Conservation (phyloP, 1,140 invertebrate species). For the Ephestia elutella region DNA sequence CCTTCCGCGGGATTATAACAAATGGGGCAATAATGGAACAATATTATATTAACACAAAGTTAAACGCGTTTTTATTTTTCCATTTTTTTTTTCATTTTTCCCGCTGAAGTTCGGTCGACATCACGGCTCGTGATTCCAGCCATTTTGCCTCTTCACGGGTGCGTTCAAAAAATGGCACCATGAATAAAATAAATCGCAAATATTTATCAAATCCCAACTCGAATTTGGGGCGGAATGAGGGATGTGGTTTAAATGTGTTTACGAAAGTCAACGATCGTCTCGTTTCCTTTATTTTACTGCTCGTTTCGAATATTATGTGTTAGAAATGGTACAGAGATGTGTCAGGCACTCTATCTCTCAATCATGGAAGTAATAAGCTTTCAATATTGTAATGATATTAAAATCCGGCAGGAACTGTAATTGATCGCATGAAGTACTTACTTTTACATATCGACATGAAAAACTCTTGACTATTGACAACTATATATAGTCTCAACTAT, state of each 20-base stretch:
- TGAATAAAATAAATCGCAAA: slow-evolving; percentile 66
- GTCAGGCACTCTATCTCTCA: too few species aligned
- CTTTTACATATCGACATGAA: too few species aligned
- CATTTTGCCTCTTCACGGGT: slow-evolving; percentile 50
- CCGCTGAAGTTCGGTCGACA: slow-evolving; percentile 50
- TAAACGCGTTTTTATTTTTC: slow-evolving; percentile 62
- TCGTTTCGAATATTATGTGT: not conserved
- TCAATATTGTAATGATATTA: too few species aligned
- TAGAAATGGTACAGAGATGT: not conserved
- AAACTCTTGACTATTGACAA: too few species aligned
- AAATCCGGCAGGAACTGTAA: too few species aligned
- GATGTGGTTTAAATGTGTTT: slow-evolving; percentile 14
- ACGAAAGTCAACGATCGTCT: not conserved
- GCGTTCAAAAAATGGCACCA: slow-evolving; percentile 58
- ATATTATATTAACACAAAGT: slow-evolving; percentile 74
- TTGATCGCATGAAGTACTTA: too few species aligned
- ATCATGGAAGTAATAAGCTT: too few species aligned
- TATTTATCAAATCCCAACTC: slow-evolving; percentile 62
- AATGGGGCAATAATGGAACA: slow-evolving; percentile 72
- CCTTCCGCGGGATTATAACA: slow-evolving; percentile 69
- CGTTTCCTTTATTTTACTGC: not conserved
- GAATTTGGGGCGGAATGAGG: slow-evolving; percentile 17
- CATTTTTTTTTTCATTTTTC: slow-evolving; percentile 29
- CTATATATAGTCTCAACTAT: too few species aligned
- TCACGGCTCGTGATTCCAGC: slow-evolving; percentile 43